Evolutionary conservation across 2,888 invertebrate species (phyloP).

Genomic region (Xylota sylvarum): DNA sequence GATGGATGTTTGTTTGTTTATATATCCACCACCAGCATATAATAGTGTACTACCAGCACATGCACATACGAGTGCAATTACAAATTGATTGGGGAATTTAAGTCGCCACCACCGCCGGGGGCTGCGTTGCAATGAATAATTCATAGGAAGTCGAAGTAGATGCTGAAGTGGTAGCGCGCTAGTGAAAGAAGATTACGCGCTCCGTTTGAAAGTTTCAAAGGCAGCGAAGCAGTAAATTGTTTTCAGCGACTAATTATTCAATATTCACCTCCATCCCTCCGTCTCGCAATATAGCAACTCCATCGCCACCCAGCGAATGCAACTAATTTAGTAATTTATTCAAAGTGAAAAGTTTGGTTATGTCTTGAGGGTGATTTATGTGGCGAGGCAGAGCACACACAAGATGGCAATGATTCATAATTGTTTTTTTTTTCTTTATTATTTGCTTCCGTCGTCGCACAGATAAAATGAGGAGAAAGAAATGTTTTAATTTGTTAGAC

Average conservation of each 20-base stretch:
- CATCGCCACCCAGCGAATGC: constrained; percentile 52
- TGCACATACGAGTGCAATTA: constrained; percentile 64
- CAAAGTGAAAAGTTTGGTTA: constrained; percentile 69
- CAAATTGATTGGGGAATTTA: constrained; percentile 74
- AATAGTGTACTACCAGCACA: constrained; percentile 11
- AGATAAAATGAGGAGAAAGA: constrained; percentile 3
- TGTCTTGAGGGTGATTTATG: constrained; percentile 64
- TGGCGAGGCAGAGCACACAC: constrained; percentile 26
- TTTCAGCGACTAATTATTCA: constrained; percentile 76
- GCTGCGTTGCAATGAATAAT: constrained; percentile 70
- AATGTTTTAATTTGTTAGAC: constrained; percentile 26
- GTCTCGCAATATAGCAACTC: neutral
- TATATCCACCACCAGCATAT: constrained; percentile 1
- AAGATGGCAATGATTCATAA: constrained; percentile 34
- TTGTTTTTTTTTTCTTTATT: constrained; percentile 4
- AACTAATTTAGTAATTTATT: constrained; percentile 73
- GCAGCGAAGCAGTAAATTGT: constrained; percentile 73
- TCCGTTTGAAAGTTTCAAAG: constrained; percentile 59
- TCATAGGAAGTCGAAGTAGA: constrained; percentile 43
- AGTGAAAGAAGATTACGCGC: constrained; percentile 63
- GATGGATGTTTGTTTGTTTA: constrained; percentile 32
- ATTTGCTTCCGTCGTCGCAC: no score
- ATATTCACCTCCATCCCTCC: constrained; percentile 35
- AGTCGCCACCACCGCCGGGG: constrained; percentile 61
- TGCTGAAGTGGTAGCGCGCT: constrained; percentile 34